Percentiles rank a stretch among this genome's conserved stretches.
These are phyloP conservation scores for Ginglymostoma cirratum DNA, from an alignment of 2,113 vertebrate species.

Conservation along the genomic window DNA sequence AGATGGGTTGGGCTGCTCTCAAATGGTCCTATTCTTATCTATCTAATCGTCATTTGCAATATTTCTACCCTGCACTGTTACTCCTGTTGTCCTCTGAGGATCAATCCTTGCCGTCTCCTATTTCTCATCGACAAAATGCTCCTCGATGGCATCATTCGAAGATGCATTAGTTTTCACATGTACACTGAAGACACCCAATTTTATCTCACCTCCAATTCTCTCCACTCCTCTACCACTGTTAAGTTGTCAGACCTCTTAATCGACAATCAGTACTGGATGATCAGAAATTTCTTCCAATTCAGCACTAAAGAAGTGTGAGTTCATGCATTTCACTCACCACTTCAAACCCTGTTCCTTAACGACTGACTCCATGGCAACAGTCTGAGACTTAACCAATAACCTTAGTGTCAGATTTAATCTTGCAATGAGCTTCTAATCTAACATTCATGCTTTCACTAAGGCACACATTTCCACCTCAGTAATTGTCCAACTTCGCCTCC, in stretches of 20 bases:
- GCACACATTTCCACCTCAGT: too few species aligned
- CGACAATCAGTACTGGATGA: not conserved
- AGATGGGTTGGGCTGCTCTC: not conserved
- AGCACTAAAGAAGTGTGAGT: too few species aligned
- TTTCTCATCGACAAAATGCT: not conserved
- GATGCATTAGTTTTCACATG: not conserved
- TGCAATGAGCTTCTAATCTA: too few species aligned
- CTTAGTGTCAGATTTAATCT: too few species aligned
- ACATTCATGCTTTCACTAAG: too few species aligned
- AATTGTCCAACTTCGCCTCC: too few species aligned
- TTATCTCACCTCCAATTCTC: not conserved
- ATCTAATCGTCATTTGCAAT: not conserved
- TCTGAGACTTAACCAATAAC: too few species aligned
- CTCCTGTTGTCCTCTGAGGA: not conserved
- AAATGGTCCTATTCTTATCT: not conserved
- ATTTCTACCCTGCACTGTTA: not conserved
- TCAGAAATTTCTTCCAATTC: not conserved
- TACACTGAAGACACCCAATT: not conserved
- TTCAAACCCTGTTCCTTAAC: too few species aligned
- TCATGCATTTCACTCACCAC: too few species aligned
- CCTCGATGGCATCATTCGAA: not conserved
- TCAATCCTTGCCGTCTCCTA: not conserved
- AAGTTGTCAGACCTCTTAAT: not conserved
- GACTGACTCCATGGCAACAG: too few species aligned
- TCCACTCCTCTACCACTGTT: not conserved